A percentile compares a stretch with the other conserved stretches of the same genome.
Evolutionary conservation across 2,113 vertebrate genomes (phyloP).

Genomic region (Perca fluviatilis): DNA sequence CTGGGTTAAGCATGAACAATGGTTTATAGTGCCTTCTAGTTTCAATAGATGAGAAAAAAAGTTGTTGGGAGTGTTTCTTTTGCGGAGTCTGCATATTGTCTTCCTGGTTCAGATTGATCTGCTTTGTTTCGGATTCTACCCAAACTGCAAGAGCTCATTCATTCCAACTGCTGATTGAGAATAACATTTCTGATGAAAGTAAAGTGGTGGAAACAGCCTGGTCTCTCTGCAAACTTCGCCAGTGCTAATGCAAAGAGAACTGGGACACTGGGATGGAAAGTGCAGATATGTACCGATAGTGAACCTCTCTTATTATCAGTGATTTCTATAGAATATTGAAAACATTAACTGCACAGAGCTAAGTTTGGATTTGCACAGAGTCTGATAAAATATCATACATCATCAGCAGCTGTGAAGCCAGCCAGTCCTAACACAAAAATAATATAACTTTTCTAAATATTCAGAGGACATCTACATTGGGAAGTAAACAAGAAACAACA

Average conservation of each 20-base stretch:
- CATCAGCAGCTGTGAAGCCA: background rate
- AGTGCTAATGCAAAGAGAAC: constrained; percentile 22
- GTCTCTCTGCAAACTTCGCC: background rate
- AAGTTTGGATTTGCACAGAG: constrained; percentile 16
- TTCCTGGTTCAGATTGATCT: background rate
- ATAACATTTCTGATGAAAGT: background rate
- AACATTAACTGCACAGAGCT: constrained; percentile 10
- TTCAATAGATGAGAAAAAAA: background rate
- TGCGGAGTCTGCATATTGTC: background rate
- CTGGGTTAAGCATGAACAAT: background rate
- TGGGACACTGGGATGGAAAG: constrained; percentile 17
- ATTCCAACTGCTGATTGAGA: background rate
- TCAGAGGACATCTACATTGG: background rate
- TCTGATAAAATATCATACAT: constrained; percentile 1
- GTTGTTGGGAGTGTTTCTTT: background rate
- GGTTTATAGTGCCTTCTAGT: background rate
- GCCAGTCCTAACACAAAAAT: background rate
- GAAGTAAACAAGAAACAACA: background rate
- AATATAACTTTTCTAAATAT: background rate
- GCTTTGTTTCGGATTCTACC: background rate
- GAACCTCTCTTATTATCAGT: constrained; percentile 28
- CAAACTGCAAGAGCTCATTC: background rate
- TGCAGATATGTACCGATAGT: constrained; percentile 22
- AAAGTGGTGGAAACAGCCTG: no score
- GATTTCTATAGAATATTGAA: constrained; percentile 22